Evolutionary conservation across 2,113 vertebrate species (phyloP).

Genomic region (Podarcis muralis): DNA sequence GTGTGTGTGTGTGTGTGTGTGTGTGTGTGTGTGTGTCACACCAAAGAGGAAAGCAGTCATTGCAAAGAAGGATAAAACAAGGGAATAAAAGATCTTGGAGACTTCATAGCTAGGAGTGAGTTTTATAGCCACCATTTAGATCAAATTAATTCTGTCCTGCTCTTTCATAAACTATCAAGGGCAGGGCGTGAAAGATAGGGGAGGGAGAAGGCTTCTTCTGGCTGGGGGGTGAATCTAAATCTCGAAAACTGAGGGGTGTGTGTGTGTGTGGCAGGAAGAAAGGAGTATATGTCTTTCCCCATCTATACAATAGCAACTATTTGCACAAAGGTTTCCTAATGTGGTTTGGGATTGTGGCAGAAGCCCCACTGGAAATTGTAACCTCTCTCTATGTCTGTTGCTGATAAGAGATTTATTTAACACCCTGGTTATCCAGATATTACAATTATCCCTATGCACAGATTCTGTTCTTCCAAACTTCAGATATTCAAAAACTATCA

Average conservation of each 20-base stretch:
- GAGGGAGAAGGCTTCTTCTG: conserved; percentile 12
- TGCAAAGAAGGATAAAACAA: conserved; percentile 7
- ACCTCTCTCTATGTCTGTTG: not conserved
- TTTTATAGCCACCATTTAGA: conserved; percentile 32
- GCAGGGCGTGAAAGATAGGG: conserved; percentile 29
- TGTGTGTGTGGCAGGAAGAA: not conserved
- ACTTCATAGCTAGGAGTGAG: conserved; percentile 25
- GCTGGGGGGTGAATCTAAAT: not conserved
- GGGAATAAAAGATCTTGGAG: conserved; percentile 33
- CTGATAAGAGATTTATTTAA: not conserved
- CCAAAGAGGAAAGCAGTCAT: not conserved
- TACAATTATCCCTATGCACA: not conserved
- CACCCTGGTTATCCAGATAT: not conserved
- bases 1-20: not conserved
- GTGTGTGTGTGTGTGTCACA: conserved; percentile 2
- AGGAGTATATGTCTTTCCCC: not conserved
- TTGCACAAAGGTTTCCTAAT: not conserved
- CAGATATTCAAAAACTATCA: not conserved
- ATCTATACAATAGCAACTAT: not conserved
- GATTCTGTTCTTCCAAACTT: not conserved
- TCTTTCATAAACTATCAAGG: conserved; percentile 30
- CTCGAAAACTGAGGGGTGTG: not conserved
- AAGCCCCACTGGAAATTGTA: not conserved
- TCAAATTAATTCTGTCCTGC: conserved; percentile 35
- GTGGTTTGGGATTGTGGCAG: not conserved